phyloP scores from a whole-genome alignment of 92 coral and sea anemone genomes.

The Paramuricea clavata region DNA sequence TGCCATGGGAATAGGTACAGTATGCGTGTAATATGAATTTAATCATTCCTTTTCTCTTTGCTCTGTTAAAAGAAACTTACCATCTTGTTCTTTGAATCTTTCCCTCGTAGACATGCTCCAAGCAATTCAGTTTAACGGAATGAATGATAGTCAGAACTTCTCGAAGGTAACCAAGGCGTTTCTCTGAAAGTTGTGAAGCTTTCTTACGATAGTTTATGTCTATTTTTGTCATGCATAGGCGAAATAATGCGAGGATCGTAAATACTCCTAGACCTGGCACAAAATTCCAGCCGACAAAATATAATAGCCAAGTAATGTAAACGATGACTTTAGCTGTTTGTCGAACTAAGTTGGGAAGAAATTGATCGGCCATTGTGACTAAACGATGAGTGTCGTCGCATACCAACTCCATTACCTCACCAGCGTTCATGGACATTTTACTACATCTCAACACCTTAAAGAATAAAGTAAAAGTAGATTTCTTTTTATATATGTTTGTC shows the following conservation, averaged over 20 bases:
- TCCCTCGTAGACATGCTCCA: no score
- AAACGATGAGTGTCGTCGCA: constrained; percentile 17
- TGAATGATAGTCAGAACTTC: constrained; percentile 24
- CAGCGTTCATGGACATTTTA: constrained; percentile 4
- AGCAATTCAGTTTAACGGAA: constrained; percentile 24
- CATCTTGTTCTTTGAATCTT: no score
- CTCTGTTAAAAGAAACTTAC: no score
- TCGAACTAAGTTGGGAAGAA: background rate
- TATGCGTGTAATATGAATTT: no score
- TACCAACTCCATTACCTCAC: no score
- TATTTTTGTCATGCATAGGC: no score
- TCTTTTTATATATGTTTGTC: no score
- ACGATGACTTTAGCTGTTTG: background rate
- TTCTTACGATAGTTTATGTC: background rate
- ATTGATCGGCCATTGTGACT: constrained; percentile 1
- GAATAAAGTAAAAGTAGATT: no score
- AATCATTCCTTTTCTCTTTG: no score
- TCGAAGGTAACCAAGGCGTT: no score
- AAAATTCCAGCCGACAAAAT: background rate
- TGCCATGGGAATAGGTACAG: no score
- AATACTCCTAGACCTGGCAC: background rate
- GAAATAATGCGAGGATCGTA: background rate
- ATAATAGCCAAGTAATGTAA: constrained; percentile 1
- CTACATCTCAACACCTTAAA: constrained; percentile 17
- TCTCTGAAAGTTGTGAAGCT: constrained; percentile 14